Evolutionary conservation across 2,113 vertebrate species (phyloP).

Genomic region (Ceratotherium simum): DNA sequence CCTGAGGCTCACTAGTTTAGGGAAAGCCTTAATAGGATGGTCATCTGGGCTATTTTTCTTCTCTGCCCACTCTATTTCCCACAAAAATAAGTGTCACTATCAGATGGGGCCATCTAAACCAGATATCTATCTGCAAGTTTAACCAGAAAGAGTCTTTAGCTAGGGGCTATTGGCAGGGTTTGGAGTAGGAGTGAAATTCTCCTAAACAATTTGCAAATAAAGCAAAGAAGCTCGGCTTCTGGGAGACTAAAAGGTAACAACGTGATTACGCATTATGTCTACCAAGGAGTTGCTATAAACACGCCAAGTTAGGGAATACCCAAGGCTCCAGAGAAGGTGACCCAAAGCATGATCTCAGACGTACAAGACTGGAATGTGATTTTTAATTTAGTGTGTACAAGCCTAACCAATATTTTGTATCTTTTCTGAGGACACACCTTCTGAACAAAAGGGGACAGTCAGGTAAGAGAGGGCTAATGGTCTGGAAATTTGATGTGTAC

Average conservation of each 20-base stretch:
- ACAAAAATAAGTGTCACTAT: not conserved
- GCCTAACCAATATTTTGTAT: not conserved
- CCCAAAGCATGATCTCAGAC: not conserved
- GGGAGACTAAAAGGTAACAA: not conserved
- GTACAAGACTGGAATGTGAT: not conserved
- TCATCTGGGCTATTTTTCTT: not conserved
- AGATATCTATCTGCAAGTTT: not conserved
- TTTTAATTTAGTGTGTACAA: not conserved
- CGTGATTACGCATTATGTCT: not conserved
- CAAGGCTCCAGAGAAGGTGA: not conserved
- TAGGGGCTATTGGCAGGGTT: not conserved
- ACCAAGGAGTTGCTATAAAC: not conserved
- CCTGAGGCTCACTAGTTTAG: not conserved
- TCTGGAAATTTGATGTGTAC: not conserved
- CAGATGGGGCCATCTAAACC: not conserved
- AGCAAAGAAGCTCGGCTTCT: not conserved
- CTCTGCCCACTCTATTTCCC: not conserved
- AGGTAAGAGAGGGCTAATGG: not conserved
- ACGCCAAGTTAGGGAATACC: not conserved
- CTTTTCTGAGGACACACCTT: not conserved
- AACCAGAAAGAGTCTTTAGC: not conserved
- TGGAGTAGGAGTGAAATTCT: not conserved
- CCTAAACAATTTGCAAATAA: not conserved
- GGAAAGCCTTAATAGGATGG: not conserved
- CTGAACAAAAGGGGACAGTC: not conserved